A percentile compares a stretch with the other conserved stretches of the same genome.
phyloP scores from a whole-genome alignment of 2,113 vertebrate species.

The Corapipo altera region DNA sequence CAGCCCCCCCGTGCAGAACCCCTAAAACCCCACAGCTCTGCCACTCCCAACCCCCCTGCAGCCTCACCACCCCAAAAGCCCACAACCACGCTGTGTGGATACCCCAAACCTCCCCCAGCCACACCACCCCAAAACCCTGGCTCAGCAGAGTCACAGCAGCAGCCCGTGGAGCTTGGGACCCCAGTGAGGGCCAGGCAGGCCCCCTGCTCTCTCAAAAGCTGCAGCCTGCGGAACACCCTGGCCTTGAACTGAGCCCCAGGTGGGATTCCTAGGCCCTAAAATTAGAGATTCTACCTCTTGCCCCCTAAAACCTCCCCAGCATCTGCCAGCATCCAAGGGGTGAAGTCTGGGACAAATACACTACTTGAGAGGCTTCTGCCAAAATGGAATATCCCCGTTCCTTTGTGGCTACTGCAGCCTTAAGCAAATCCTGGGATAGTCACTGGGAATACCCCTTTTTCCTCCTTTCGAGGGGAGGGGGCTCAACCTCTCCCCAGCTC shows the following conservation, averaged over 20 bases:
- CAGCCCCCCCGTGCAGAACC: accelerated
- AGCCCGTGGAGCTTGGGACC: background rate
- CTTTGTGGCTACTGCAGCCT: background rate
- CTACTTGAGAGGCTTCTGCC: no score
- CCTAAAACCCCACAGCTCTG: background rate
- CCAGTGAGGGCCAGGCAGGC: accelerated
- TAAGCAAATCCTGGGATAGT: background rate
- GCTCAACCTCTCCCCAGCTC: background rate
- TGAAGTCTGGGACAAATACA: background rate
- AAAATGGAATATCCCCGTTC: background rate
- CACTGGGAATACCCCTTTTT: background rate
- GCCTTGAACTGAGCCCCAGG: background rate
- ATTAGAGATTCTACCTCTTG: background rate
- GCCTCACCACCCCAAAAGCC: background rate
- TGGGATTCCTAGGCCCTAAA: background rate
- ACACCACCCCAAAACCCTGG: background rate
- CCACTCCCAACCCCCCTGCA: background rate
- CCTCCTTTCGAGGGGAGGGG: background rate
- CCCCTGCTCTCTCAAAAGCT: background rate
- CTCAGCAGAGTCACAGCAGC: background rate
- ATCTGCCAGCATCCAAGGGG: background rate
- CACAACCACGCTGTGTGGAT: accelerated
- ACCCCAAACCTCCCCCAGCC: background rate
- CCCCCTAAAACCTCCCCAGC: background rate
- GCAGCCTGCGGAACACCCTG: no score